A percentile compares a stretch with the other conserved stretches of the same genome.
Conservation (phyloP, 1,140 invertebrate species). For the Elysia chlorotica region DNA sequence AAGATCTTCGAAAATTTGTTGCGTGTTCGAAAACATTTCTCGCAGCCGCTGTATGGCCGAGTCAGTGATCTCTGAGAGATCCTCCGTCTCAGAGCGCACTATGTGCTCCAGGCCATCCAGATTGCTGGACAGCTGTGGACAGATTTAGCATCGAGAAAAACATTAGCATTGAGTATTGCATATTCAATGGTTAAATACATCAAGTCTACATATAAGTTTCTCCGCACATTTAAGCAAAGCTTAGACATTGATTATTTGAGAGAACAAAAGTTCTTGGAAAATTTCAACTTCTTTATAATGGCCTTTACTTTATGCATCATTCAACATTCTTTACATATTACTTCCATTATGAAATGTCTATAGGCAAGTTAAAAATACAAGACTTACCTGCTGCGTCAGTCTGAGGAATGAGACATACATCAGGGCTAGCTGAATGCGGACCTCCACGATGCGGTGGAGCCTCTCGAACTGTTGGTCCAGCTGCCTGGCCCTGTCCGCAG, state of each 20-base stretch:
- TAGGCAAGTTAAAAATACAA: not conserved
- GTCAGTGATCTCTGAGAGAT: constrained; percentile 57
- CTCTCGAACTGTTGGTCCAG: constrained; percentile 68
- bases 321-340: too few species aligned
- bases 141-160: too few species aligned
- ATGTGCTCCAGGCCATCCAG: constrained; percentile 71
- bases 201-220: too few species aligned
- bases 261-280: too few species aligned
- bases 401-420: constrained; percentile 78
- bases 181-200: too few species aligned
- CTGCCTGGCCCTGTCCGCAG: constrained; percentile 54
- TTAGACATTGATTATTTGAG: too few species aligned
- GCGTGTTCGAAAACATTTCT: constrained; percentile 50
- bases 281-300: too few species aligned
- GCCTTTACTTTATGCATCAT: too few species aligned
- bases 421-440: constrained; percentile 68
- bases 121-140: constrained; percentile 67
- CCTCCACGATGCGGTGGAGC: constrained; percentile 70
- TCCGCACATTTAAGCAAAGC: too few species aligned
- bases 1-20: constrained; percentile 58
- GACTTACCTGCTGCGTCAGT: constrained; percentile 67
- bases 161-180: too few species aligned
- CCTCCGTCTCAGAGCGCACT: constrained; percentile 66
- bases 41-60: constrained; percentile 54
- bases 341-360: too few species aligned